Percentiles rank a stretch among this genome's conserved stretches.
phyloP scores from a whole-genome alignment of 30 jellyfish, hydroid and myxozoan species.

The Chironex yamaguchii region DNA sequence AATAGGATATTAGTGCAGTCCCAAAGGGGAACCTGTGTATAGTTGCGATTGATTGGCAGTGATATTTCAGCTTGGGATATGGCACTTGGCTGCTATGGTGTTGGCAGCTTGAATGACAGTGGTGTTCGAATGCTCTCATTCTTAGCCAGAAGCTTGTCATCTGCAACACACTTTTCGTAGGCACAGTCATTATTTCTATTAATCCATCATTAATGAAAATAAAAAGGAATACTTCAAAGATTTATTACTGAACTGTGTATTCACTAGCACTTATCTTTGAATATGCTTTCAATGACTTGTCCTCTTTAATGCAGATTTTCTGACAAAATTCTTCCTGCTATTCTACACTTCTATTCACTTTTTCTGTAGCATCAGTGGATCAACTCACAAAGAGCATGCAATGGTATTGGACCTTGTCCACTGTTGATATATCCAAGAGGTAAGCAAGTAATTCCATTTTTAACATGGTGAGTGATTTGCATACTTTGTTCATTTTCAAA shows the following conservation, averaged over 20 bases:
- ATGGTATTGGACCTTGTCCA: constrained; percentile 68
- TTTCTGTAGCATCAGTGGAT: constrained; percentile 75
- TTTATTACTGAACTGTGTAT: no score
- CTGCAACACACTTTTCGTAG: no score
- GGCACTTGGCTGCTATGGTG: background rate
- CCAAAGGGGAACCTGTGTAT: no score
- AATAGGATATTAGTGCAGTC: no score
- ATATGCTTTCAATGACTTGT: no score
- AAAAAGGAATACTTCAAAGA: no score
- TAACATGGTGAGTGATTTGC: background rate
- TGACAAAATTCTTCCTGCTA: no score
- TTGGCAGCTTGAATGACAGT: background rate
- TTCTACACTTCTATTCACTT: no score
- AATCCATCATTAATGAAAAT: no score
- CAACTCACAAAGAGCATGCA: constrained; percentile 68
- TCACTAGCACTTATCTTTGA: no score
- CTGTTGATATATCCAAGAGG: constrained; percentile 94
- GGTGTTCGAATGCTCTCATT: background rate
- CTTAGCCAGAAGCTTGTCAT: background rate
- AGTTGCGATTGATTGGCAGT: background rate
- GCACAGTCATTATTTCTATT: no score
- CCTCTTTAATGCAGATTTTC: no score
- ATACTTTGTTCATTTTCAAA: background rate
- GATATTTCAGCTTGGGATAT: background rate
- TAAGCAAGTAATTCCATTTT: background rate